Evolutionary conservation across 2,113 vertebrate genomes (phyloP).

Genomic region (Percina caprodes): DNA sequence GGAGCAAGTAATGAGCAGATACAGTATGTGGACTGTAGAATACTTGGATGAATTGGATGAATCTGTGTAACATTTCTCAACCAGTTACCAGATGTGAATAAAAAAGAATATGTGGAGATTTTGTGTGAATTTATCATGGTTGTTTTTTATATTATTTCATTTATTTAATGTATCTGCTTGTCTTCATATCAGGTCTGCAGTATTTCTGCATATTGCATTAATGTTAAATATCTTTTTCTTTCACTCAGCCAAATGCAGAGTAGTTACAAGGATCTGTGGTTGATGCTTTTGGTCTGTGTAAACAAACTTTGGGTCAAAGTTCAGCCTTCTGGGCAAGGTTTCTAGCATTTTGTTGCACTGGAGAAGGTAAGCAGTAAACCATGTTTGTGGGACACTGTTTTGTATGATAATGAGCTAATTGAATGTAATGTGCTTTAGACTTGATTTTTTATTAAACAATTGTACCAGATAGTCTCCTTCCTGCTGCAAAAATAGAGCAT

Average conservation of each 20-base stretch:
- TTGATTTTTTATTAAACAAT: neutral
- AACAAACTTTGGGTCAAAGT: constrained; percentile 77
- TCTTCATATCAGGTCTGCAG: neutral
- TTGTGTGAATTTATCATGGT: neutral
- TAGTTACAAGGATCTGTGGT: constrained; percentile 37
- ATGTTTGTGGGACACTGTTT: neutral
- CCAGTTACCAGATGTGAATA: neutral
- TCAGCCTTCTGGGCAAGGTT: constrained; percentile 68
- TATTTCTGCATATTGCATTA: neutral
- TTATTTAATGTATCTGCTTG: neutral
- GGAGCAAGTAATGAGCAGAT: neutral
- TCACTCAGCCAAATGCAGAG: neutral
- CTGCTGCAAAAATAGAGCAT: neutral
- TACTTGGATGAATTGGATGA: neutral
- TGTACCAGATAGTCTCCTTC: neutral
- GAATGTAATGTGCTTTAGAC: neutral
- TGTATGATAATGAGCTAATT: neutral
- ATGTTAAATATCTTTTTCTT: constrained; percentile 3
- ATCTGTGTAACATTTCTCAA: neutral
- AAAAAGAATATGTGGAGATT: neutral
- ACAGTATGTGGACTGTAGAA: neutral
- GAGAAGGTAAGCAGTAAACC: constrained; percentile 69
- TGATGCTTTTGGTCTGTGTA: constrained; percentile 62
- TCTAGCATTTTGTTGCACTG: constrained; percentile 44
- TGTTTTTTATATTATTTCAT: neutral